Conservation (phyloP, 2,113 vertebrate species). For the Struthidea cinerea region DNA sequence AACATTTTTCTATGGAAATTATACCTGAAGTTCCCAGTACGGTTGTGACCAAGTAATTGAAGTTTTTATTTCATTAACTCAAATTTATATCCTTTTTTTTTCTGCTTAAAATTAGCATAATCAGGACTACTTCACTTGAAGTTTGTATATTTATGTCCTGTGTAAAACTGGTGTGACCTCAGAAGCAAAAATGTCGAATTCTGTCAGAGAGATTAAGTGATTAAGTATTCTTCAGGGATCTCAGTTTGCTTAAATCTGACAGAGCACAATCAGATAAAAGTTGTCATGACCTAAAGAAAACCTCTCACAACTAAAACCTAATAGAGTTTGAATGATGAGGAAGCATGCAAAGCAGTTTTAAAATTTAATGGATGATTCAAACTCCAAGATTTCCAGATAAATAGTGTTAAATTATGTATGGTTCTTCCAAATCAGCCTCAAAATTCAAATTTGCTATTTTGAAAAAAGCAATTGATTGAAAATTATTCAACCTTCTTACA, state of each 20-base stretch:
- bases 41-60: background rate
- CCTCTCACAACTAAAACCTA: background rate
- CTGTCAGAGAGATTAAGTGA: background rate
- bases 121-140: background rate
- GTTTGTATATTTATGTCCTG: background rate
- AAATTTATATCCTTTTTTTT: background rate
- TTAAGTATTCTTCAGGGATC: background rate
- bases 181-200: background rate
- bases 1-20: background rate
- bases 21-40: background rate
- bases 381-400: background rate
- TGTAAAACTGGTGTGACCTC: background rate
- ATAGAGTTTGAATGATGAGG: background rate
- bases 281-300: background rate
- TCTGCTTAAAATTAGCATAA: background rate
- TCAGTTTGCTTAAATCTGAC: background rate
- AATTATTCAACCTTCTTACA: background rate
- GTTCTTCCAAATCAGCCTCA: background rate
- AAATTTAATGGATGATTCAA: background rate
- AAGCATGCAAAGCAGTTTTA: background rate
- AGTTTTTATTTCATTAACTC: background rate
- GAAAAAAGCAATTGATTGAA: background rate
- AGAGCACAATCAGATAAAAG: background rate
- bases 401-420: background rate
- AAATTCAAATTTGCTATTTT: background rate